Conservation (phyloP, 2,888 invertebrate genomes). For the Pogonocherus hispidulus region DNA sequence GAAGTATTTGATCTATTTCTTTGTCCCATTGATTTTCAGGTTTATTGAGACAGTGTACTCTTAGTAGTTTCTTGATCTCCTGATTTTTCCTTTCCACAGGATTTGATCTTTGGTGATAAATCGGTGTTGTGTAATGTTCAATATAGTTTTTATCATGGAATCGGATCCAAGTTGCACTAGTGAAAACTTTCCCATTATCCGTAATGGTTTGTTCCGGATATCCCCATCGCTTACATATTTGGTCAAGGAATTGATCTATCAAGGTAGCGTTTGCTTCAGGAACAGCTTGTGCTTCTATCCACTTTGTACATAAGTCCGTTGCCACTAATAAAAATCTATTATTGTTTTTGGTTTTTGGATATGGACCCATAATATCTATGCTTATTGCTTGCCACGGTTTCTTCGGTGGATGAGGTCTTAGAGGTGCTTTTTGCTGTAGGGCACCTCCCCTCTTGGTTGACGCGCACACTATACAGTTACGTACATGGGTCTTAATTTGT, state of each 20-base stretch:
- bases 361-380: too few relatives aligned
- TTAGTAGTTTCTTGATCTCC: too few relatives aligned
- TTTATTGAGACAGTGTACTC: too few relatives aligned
- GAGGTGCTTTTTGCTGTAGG: background rate
- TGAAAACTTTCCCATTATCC: conserved; percentile 28
- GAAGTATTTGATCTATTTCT: too few relatives aligned
- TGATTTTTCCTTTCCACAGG: too few relatives aligned
- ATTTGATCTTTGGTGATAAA: conserved; percentile 49
- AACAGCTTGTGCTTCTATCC: conserved; percentile 24
- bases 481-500: conserved; percentile 29
- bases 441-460: background rate
- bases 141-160: background rate
- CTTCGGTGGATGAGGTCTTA: background rate
- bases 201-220: conserved; percentile 29
- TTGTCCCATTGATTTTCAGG: too few relatives aligned
- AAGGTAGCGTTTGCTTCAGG: background rate
- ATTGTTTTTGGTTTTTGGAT: too few relatives aligned
- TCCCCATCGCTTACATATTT: conserved; percentile 24
- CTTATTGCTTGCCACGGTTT: too few relatives aligned
- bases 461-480: conserved; percentile 22
- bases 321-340: too few relatives aligned
- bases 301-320: conserved; percentile 27
- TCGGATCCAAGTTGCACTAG: background rate
- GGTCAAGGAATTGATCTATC: background rate
- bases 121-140: conserved; percentile 27